Evolutionary conservation across 2,797 vertebrate genomes (phyloP), one percentile per base, ranked within the genome.

Genomic region (Cyprinodon diabolis): DNA sequence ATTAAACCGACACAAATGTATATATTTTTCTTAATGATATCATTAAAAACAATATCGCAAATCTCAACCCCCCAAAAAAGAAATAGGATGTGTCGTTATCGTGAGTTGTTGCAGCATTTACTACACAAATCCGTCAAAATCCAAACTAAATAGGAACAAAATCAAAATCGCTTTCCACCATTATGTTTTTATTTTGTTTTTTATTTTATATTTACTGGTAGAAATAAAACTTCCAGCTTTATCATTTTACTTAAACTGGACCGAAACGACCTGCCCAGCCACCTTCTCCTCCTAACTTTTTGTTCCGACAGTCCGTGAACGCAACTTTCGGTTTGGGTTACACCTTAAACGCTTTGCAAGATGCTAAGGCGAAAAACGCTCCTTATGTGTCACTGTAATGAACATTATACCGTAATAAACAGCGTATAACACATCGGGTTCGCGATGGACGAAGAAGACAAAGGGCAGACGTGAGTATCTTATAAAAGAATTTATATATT

Each of bases 371-470:
- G 74, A 82, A 87, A 78, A n/a, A 72, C 47, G 25, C 15, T 86
- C 58, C 73, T 87, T 80, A 79, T 72, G 60, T 52, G 76, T 69
- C 10, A 77, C 19, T 75, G 52, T 83, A 71, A 69, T 77, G 66
- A 88, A 80, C 63, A 79, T 63, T 63, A 37, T n/a, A 19, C 30
- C 51, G 5, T 30, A 49, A 55, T 62, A 80, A 71, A 66, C 66
- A 63, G 19, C 0, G 5, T 68, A 43, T 82, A 84, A 77, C n/a
- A 70, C 1, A 69, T 1, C 14, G 0, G 35, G 56, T 12, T 71
- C 76, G 83, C 7, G 49, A 90, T 91, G 79, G 90, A 90, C 0
- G 89, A 92, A 71, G 89, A 74, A 71, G 66, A 65, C 8, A 79
- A 57, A 21, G 75, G 78, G 7, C 63, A 47, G 72, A 87, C 86